A percentile compares a stretch with the other conserved stretches of the same genome.
These are phyloP conservation scores for Todiramphus chloris DNA, from an alignment of 2,113 vertebrate species.

Conservation along the genomic window DNA sequence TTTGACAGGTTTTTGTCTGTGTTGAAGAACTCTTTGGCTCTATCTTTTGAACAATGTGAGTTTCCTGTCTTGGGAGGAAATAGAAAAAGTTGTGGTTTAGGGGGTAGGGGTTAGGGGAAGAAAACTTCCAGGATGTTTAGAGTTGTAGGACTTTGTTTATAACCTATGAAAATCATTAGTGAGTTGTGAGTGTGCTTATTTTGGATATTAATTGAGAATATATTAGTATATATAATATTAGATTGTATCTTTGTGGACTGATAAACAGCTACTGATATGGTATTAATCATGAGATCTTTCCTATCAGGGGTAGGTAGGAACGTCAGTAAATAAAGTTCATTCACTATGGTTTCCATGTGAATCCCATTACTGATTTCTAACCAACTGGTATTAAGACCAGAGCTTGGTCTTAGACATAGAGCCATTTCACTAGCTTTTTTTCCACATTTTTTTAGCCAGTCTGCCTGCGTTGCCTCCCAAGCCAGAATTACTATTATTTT, in stretches of 20 bases:
- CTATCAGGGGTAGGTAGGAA: background rate
- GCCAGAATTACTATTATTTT: background rate
- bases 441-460: background rate
- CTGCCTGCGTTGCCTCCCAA: background rate
- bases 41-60: background rate
- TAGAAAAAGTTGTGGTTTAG: background rate
- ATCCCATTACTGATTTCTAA: background rate
- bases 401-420: background rate
- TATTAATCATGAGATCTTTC: background rate
- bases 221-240: background rate
- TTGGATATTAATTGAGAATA: background rate
- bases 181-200: background rate
- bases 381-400: background rate
- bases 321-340: background rate
- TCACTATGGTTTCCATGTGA: background rate
- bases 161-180: background rate
- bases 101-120: rapidly evolving
- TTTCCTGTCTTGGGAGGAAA: background rate
- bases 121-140: background rate
- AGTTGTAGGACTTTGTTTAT: background rate
- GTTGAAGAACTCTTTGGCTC: background rate
- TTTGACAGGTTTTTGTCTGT: background rate
- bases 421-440: background rate
- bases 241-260: background rate
- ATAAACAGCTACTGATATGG: background rate